Evolutionary conservation across 1,140 invertebrate species (phyloP).

Genomic region (Paracyclopina nana): DNA sequence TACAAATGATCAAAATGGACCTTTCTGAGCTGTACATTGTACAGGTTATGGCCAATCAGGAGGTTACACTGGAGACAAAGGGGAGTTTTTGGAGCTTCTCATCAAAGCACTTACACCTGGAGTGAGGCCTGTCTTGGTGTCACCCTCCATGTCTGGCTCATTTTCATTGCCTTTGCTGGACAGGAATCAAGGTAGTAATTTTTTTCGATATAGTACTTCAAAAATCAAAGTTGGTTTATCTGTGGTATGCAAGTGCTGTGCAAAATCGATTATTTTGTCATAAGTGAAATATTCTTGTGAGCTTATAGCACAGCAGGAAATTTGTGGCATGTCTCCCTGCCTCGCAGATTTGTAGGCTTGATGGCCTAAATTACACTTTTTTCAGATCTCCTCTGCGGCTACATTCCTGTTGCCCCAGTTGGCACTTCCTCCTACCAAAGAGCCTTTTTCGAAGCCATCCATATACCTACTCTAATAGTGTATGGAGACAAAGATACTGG

Average conservation of each 20-base stretch:
- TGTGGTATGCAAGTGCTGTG: background rate
- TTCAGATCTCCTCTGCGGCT: background rate
- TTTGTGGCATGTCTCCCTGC: no score
- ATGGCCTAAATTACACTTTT: no score
- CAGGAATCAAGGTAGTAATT: background rate
- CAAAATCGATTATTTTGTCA: no score
- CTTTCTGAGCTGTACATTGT: background rate
- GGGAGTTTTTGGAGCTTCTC: background rate
- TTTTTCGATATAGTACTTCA: background rate
- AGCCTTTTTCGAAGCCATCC: background rate
- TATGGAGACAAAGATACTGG: constrained; percentile 1
- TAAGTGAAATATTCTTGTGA: no score
- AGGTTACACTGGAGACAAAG: background rate
- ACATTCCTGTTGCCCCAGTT: background rate
- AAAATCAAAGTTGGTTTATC: background rate
- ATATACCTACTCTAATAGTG: background rate
- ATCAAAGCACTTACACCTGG: background rate
- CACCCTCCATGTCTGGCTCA: background rate
- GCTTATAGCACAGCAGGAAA: no score
- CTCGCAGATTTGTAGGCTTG: no score
- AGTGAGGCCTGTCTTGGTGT: background rate
- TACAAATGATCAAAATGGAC: background rate
- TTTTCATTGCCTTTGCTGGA: background rate
- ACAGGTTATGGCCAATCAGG: background rate
- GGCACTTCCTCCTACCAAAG: background rate